Base-by-base conservation (phyloP, 2,113 vertebrate genomes). In the Uropsilus gracilis region DNA sequence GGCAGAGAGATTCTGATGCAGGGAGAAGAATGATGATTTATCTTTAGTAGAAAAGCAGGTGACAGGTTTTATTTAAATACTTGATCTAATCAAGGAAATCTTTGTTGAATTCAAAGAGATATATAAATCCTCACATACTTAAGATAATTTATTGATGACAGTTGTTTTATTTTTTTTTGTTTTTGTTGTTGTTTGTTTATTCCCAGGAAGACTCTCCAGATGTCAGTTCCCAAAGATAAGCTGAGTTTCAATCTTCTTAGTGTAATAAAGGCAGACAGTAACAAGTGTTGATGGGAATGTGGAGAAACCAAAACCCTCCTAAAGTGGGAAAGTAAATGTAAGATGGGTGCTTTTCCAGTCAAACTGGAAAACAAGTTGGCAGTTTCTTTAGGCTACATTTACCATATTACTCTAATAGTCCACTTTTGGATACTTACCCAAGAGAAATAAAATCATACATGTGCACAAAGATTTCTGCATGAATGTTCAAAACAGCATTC, bases 301-400 rank as follows among this genome's bases (percentile, higher is more conserved):
- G 24, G 53, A 37, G 17, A 57, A 61, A 55, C 42, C 17, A 28
- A 5, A 34, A 61, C 34, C 1, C 8, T 80, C n/a, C 20, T 28
- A 3, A 2, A 3, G 64, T 37, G 30, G 37, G 6, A 13, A 20
- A 9, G n/a, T n/a, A 18, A 48, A 63, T 20, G 20, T 20, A 63
- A 80, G 39, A 42, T 50, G n/a, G 39, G 44, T 20, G 9, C n/a
- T n/a, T n/a, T n/a, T n/a, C n/a, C n/a, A 76, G 20, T 24, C 8
- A 30, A 22, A 81, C 89, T 50, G 46, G 5, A 76, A 96, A 81
- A 87, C 57, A 37, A 32, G 22, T 78, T 69, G 32, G 3, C 14
- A 81, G 26, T 68, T 95, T 84, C 30, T 78, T 73, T 59, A 88
- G 86, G 42, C 44, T 46, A 78, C 44, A 64, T 78, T 68, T 81